Base-by-base conservation (phyloP, 2,888 invertebrate genomes). In the Vandiemenella viatica region DNA sequence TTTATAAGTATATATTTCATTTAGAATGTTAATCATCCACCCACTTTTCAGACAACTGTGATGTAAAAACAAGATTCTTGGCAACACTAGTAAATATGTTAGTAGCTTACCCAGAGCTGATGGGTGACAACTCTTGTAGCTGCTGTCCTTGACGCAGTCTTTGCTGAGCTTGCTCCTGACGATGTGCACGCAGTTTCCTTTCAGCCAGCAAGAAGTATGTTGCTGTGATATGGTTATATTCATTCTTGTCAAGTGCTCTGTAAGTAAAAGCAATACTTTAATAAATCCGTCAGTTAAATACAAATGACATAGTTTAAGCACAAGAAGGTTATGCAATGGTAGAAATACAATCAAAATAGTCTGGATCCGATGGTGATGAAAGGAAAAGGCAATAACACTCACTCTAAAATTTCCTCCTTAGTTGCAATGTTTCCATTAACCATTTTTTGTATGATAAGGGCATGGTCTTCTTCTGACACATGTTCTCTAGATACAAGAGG, bases 201-300 rank as follows among this genome's bases (percentile, higher is more conserved):
- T 98, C 98, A 13, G 95, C 96, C 58, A 98, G 71, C 58, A 98
- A 73, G 70, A 88, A 98, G 70, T 96, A 98, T 17, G 97, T 98
- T 43, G 97, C 97, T 22, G 97, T 96, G 61, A 98, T 85, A 67
- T 98, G 93, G 71, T 93, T 93, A 69, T 98, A 98, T 63, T 92
- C 91, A 69, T 96, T 90, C 63, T 84, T 86, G 63, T 95, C 92
- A 61, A 98, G 71, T 49, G 92, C 85, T 55, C 88, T 89, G 64
- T 21, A 65, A 66, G 57, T 32, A n/a, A n/a, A n/a, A n/a, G n/a
- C n/a, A n/a, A 15, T 37, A 21, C n/a, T 41, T 4, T 20, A 40
- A 40, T 40, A 16, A 41, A 41, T 41, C 5, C 19, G 13, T n/a
- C 13, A 15, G 5, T 17, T n/a, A 3, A 41, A 5, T 5, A 5